Conservation (phyloP, 2,113 vertebrate species). For the Chaetodon auriga region DNA sequence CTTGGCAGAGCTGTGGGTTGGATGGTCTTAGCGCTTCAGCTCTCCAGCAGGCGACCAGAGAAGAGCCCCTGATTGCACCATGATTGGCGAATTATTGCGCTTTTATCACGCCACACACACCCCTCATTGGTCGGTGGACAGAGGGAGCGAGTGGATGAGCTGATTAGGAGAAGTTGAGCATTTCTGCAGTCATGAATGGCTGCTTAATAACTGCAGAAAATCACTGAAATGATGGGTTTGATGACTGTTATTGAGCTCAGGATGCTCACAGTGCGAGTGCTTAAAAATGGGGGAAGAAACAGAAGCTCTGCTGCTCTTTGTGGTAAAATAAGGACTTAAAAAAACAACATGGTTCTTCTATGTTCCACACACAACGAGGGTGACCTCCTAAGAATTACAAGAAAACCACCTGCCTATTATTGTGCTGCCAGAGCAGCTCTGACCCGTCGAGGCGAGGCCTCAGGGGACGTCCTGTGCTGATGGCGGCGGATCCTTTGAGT, state of each 20-base stretch:
- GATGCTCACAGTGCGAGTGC: neutral
- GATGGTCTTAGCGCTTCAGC: conserved; percentile 25
- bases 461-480: too few species aligned
- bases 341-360: neutral
- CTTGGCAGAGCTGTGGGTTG: conserved; percentile 35
- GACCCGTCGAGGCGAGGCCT: too few species aligned
- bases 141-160: conserved; percentile 33
- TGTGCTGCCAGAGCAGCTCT: too few species aligned
- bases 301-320: neutral
- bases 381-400: too few species aligned
- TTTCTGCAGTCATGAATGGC: conserved; percentile 6
- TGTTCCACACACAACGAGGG: too few species aligned
- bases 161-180: conserved; percentile 25
- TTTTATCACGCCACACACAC: conserved; percentile 49
- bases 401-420: neutral
- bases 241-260: conserved; percentile 24
- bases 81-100: conserved; percentile 67
- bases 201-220: conserved; percentile 37
- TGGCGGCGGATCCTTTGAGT: too few species aligned
- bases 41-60: conserved; percentile 42
- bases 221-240: neutral
- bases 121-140: conserved; percentile 18
- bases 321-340: neutral
- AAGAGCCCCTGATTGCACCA: conserved; percentile 68
- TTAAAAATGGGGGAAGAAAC: neutral